Evolutionary conservation across 2,113 vertebrate species (phyloP), one percentile per base, ranked within the genome.

Genomic region (Cheirogaleus medius): DNA sequence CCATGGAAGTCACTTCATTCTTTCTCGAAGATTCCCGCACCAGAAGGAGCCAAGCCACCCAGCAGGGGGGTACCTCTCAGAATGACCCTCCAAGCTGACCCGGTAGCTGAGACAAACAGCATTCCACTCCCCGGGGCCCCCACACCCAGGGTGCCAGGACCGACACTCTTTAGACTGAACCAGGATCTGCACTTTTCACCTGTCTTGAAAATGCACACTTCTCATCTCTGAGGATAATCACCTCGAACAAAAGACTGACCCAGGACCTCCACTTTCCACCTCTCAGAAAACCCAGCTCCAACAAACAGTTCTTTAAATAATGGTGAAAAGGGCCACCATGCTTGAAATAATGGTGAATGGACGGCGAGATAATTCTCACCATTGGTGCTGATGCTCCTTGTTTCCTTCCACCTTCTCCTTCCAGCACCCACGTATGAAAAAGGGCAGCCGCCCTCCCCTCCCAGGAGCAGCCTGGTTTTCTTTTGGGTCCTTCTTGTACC

Each of bases 61-160:
- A 10, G 52, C 7, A 47, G 74, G 60, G 74, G 21, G 42, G n/a
- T 11, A 6, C 63, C 58, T 1, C 25, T 66, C 11, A 39, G 21
- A 23, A 14, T 1, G 5, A 13, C 23, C 23, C 82, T 29, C 32
- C 15, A 44, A 47, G 42, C 12, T 7, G 9, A 44, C 27, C 73
- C 47, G 18, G 32, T 5, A 32, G 5, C 69, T 39, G 9, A 44
- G 68, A 15, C 34, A n/a, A 23, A 32, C 5, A 60, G n/a, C 3
- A 2, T 17, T 52, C 7, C 29, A 0, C 2, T n/a, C 15, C n/a
- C n/a, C 21, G 0, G 2, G 68, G 27, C 64, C 60, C 17, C 1
- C 1, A 1, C 11, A 7, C 5, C 32, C 54, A 56, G 54, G 54
- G 20, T 18, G 17, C 17, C 17, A 54, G 52, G 52, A 17, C 49